phyloP scores from a whole-genome alignment of 2,888 invertebrate species.

The Pedicia rivosa region DNA sequence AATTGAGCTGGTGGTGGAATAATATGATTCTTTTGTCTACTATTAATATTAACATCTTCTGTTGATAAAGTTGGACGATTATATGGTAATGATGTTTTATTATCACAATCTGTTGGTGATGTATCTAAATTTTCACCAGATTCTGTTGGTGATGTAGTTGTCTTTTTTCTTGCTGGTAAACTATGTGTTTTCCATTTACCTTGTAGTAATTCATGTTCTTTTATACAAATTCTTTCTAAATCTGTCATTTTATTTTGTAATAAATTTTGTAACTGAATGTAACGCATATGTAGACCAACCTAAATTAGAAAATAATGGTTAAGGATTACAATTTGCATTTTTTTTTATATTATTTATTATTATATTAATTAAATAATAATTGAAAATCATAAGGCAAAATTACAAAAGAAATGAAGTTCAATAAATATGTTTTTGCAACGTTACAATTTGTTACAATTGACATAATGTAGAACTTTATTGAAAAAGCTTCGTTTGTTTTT shows the following conservation, averaged over 20 bases:
- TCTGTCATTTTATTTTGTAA: slow-evolving; percentile 74
- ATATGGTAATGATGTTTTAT: slow-evolving; percentile 33
- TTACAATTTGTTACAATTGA: too few species aligned
- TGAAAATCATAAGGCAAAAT: too few species aligned
- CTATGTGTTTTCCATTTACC: slow-evolving; percentile 84
- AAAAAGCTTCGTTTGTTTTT: too few species aligned
- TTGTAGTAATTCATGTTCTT: slow-evolving; percentile 68
- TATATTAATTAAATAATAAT: too few species aligned
- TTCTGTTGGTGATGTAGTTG: slow-evolving; percentile 35
- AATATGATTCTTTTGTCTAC: slow-evolving; percentile 25
- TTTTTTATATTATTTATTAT: too few species aligned
- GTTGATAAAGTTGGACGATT: slow-evolving; percentile 67
- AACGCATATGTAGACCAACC: slow-evolving; percentile 53
- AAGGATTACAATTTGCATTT: slow-evolving; percentile 92
- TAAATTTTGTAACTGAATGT: slow-evolving; percentile 73
- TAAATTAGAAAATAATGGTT: slow-evolving; percentile 94
- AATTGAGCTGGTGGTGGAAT: slow-evolving; percentile 33
- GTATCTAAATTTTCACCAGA: slow-evolving; percentile 29
- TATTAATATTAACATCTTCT: slow-evolving; percentile 47
- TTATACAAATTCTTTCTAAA: slow-evolving; percentile 61
- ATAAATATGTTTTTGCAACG: too few species aligned
- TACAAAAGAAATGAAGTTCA: too few species aligned
- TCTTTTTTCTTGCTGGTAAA: slow-evolving; percentile 69
- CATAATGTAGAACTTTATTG: too few species aligned
- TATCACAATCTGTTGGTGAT: slow-evolving; percentile 32